Percentiles rank a stretch among this genome's conserved stretches.
Conservation (phyloP, 2,113 vertebrate genomes). For the Piaya cayana region DNA sequence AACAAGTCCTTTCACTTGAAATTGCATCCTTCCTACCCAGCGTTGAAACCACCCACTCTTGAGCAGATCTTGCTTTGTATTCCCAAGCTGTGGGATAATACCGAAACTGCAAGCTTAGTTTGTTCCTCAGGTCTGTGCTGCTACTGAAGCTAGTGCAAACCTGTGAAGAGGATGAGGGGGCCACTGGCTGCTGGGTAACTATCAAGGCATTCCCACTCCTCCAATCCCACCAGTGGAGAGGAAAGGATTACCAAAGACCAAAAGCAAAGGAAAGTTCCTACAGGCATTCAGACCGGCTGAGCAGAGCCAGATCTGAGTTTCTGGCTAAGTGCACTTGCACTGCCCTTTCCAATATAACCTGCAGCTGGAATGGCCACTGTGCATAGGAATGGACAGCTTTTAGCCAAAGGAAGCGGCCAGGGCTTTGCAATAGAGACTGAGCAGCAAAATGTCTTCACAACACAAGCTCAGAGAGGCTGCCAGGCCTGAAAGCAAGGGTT, state of each 20-base stretch:
- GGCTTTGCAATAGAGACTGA: background rate
- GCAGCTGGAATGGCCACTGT: background rate
- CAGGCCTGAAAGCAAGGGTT: background rate
- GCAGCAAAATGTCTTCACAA: background rate
- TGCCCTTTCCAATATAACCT: background rate
- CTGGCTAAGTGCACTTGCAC: background rate
- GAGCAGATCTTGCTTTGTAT: background rate
- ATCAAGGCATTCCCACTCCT: background rate
- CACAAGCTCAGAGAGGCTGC: background rate
- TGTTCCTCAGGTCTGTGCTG: background rate
- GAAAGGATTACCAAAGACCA: background rate
- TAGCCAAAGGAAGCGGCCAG: background rate
- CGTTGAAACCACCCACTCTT: background rate
- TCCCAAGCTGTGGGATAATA: background rate
- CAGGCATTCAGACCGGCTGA: background rate
- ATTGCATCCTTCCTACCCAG: background rate
- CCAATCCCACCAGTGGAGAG: background rate
- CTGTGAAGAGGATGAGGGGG: background rate
- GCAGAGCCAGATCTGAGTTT: background rate
- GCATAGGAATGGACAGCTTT: background rate
- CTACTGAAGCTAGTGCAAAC: background rate
- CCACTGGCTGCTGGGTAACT: background rate
- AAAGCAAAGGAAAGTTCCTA: background rate
- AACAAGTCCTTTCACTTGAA: background rate
- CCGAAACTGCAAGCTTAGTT: background rate